These are phyloP conservation scores for Sphyrna mokarran DNA, from an alignment of 2,113 vertebrate genomes.

Conservation along the genomic window DNA sequence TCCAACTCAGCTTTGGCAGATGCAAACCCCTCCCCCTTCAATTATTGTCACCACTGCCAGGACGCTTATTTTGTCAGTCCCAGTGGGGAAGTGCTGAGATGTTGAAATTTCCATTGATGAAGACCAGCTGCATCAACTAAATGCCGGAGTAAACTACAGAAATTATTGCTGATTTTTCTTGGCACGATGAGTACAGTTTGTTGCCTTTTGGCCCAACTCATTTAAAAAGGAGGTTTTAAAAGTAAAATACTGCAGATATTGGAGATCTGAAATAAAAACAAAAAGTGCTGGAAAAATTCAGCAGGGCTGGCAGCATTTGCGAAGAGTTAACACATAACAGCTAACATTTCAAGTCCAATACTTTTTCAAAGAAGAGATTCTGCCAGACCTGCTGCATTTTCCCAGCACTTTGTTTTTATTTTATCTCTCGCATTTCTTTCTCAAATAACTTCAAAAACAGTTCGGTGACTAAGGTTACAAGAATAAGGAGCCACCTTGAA, in stretches of 20 bases:
- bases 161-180: background rate
- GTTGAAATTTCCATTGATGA: slow-evolving; percentile 33
- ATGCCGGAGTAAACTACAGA: background rate
- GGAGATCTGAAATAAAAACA: too few species aligned
- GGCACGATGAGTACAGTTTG: background rate
- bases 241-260: too few species aligned
- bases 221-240: background rate
- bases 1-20: background rate
- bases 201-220: slow-evolving; percentile 12
- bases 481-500: background rate
- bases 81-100: slow-evolving; percentile 6
- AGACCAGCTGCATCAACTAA: slow-evolving; percentile 21
- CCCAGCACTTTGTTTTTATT: too few species aligned
- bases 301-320: too few species aligned
- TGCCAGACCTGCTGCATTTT: too few species aligned
- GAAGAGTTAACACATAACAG: too few species aligned
- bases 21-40: background rate
- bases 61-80: background rate
- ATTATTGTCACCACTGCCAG: background rate
- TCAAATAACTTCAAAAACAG: background rate
- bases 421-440: background rate
- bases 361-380: too few species aligned
- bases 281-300: too few species aligned
- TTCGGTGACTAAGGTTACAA: background rate
- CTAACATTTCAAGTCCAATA: too few species aligned